Base-by-base conservation (phyloP, 2,797 vertebrate species). In the Chaetophractus vellerosus region DNA sequence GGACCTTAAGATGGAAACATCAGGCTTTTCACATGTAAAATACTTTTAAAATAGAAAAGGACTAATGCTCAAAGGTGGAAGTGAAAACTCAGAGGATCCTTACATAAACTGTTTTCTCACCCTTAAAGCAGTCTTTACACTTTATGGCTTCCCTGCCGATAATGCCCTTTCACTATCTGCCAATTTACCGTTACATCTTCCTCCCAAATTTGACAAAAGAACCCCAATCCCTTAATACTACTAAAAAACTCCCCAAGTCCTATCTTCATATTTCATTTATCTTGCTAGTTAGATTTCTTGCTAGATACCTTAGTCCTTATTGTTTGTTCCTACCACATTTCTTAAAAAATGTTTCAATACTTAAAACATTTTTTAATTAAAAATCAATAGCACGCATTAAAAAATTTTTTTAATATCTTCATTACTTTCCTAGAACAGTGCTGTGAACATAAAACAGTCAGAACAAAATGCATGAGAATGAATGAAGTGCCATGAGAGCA, bases 191-290 rank as follows among this genome's bases (percentile, higher is more conserved):
- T 26, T 50, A 18, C 0, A 63, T 9, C 59, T 33, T 61, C 64
- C 88, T 86, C 81, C 64, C 69, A 61, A 64, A 83, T 52, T 19
- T 66, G 38, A 61, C 23, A n/a, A 76, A 90, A 57, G 69, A 86
- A 45, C 21, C 11, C 57, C 1, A 90, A 74, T n/a, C 6, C 26
- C 57, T 85, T 36, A 26, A 31, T 59, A 33, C 55, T 24, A 36
- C 55, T 69, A 71, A 50, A 36, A 64, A 59, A 18, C n/a, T 45
- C 48, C 48, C 38, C 8, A 52, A 45, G 36, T n/a, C 26, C 76
- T 85, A 28, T 59, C 41, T 68, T 79, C 31, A 55, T 79, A 79
- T 28, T 74, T 61, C 33, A 82, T 63, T 38, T 48, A 74, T 63
- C 41, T 84, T 64, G 4, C 45, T n/a, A 45, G 8, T 45, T 45